Base-by-base conservation (phyloP, 2,888 invertebrate genomes). In the Lepetodrilus schrolli region DNA sequence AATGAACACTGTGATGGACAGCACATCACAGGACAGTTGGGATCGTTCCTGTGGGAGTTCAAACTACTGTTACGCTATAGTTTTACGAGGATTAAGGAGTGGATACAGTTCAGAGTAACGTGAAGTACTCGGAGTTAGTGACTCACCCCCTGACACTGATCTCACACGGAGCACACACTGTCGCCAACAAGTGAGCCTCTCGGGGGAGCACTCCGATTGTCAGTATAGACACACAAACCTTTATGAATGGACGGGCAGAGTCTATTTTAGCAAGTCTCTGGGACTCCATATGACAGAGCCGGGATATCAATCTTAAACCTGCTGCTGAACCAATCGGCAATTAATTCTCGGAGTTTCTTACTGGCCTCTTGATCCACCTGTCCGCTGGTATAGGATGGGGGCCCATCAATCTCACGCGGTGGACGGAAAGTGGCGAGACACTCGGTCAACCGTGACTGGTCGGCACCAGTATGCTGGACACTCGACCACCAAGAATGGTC, bases 221-320 rank as follows among this genome's bases (percentile, higher is more conserved):
- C n/a, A n/a, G n/a, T n/a, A n/a, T n/a, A n/a, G 43, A 43, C 43
- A 43, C 43, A 43, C 13, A 43, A 43, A 43, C 43, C 34, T 58
- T 58, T n/a, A 7, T 58, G 58, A 58, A 58, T 58, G 58, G 58
- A 21, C 58, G 58, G 58, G 58, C 34, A 34, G 26, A 30, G 30
- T 17, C 58, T 7, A 58, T 26, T 30, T 58, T 10, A 3, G 10
- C 58, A 2, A 26, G 17, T 17, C 5, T 17, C n/a, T 58, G 30
- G 20, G 3, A 48, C n/a, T n/a, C n/a, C n/a, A n/a, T n/a, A n/a
- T n/a, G n/a, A n/a, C n/a, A n/a, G n/a, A n/a, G n/a, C n/a, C n/a
- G n/a, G n/a, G n/a, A n/a, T n/a, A n/a, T n/a, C n/a, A n/a, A n/a
- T n/a, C n/a, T n/a, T n/a, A n/a, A n/a, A n/a, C n/a, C n/a, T n/a